phyloP scores from a whole-genome alignment of 2,888 invertebrate genomes.

The Pristionchus fissidentatus region DNA sequence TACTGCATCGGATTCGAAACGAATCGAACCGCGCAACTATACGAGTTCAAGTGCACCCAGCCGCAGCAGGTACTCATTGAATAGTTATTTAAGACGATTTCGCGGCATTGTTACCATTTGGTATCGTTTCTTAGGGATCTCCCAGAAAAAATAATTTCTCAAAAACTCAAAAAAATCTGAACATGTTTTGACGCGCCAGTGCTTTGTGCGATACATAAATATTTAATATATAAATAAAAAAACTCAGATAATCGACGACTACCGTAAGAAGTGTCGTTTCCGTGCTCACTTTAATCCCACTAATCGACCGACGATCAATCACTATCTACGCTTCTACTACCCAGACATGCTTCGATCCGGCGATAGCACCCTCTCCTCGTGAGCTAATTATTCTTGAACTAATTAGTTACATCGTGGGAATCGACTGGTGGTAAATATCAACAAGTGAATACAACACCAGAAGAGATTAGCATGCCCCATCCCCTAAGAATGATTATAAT shows the following conservation, averaged over 20 bases:
- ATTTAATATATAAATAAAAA: not conserved
- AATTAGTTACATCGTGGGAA: no score
- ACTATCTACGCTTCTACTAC: constrained; percentile 40
- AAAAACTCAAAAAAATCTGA: not conserved
- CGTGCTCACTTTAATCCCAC: not conserved
- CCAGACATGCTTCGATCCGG: constrained; percentile 23
- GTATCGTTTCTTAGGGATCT: no score
- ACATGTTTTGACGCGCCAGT: not conserved
- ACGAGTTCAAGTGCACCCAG: constrained; percentile 44
- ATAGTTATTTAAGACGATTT: no score
- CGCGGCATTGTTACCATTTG: no score
- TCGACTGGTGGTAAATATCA: no score
- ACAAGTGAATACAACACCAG: no score
- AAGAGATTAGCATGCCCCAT: no score
- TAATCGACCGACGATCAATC: constrained; percentile 17
- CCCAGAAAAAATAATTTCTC: no score
- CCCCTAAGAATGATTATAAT: no score
- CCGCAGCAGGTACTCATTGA: not conserved
- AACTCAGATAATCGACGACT: constrained; percentile 16
- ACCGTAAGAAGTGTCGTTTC: constrained; percentile 4
- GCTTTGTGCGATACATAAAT: not conserved
- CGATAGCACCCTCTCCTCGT: constrained; percentile 28
- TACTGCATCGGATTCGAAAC: constrained; percentile 35
- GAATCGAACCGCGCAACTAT: not conserved
- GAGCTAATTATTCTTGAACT: not conserved